phyloP scores from a whole-genome alignment of 1,140 invertebrate species.

The Papilio helenus region DNA sequence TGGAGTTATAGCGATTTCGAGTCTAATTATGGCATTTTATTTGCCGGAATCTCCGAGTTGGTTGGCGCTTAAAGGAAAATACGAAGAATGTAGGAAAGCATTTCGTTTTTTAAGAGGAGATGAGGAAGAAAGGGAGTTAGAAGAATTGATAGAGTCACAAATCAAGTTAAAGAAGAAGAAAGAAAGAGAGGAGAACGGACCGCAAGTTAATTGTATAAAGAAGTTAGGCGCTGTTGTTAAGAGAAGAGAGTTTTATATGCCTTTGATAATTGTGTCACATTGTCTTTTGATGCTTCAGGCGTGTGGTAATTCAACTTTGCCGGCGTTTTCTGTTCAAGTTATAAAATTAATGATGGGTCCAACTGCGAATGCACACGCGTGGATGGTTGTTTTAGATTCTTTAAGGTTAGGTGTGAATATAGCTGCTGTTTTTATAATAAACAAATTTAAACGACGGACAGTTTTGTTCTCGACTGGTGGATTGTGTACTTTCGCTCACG shows the following conservation, averaged over 20 bases:
- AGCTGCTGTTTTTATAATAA: slow-evolving; percentile 39
- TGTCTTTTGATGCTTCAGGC: slow-evolving; percentile 46
- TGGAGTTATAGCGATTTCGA: slow-evolving; percentile 42
- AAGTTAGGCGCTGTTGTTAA: slow-evolving; percentile 27
- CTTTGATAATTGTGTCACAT: slow-evolving; percentile 44
- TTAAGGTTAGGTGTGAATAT: slow-evolving; percentile 41
- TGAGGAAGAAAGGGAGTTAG: slow-evolving; percentile 52
- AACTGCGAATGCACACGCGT: slow-evolving; percentile 38
- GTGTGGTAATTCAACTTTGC: slow-evolving; percentile 43
- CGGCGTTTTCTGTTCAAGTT: slow-evolving; percentile 43
- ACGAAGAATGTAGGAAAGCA: slow-evolving; percentile 48
- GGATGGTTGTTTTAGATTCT: slow-evolving; percentile 41
- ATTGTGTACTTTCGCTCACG: slow-evolving; percentile 39
- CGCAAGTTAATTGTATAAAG: neutral
- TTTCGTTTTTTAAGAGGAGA: slow-evolving; percentile 57
- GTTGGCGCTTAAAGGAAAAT: slow-evolving; percentile 51
- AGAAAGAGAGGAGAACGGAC: slow-evolving; percentile 14
- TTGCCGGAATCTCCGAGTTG: slow-evolving; percentile 59
- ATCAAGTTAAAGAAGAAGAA: slow-evolving; percentile 39
- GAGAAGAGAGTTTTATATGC: slow-evolving; percentile 49
- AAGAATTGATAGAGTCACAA: slow-evolving; percentile 50
- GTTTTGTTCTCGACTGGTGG: slow-evolving; percentile 42
- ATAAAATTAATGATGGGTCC: slow-evolving; percentile 38
- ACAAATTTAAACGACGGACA: slow-evolving; percentile 43
- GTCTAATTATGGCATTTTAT: slow-evolving; percentile 48